Percentiles rank a stretch among this genome's conserved stretches.
Conservation (phyloP, 2,797 vertebrate genomes). For the Sebastes steindachneri region DNA sequence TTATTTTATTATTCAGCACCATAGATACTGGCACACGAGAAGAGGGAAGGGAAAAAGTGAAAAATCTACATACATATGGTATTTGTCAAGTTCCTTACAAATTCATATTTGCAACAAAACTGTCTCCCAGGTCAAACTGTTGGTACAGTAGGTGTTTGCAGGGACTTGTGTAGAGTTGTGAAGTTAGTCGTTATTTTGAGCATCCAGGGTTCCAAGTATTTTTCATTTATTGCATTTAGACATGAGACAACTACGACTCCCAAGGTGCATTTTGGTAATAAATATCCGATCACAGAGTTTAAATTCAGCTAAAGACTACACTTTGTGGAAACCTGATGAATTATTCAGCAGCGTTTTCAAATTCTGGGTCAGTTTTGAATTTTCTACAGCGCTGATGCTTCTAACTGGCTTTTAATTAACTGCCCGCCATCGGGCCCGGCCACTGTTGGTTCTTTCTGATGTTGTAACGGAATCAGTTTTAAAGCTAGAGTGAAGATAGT, state of each 20-base stretch:
- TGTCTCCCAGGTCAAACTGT: neutral
- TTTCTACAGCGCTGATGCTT: neutral
- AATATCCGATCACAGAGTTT: neutral
- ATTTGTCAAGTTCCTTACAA: neutral
- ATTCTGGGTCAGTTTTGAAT: neutral
- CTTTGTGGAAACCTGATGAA: neutral
- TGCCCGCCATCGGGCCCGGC: too few species aligned
- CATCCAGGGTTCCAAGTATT: neutral
- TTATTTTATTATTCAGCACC: constrained; percentile 38
- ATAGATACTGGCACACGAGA: constrained; percentile 15
- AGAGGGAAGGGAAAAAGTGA: neutral
- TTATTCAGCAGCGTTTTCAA: neutral
- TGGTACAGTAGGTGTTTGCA: neutral
- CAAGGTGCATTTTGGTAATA: neutral
- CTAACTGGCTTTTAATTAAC: neutral
- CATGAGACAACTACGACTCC: neutral
- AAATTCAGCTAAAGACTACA: neutral
- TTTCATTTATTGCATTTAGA: neutral
- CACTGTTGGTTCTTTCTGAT: too few species aligned
- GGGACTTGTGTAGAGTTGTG: neutral
- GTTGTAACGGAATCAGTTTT: too few species aligned
- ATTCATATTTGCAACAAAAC: neutral
- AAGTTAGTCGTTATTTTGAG: neutral
- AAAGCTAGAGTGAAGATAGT: too few species aligned
- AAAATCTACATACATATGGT: neutral